Base-by-base conservation (phyloP, 2,113 vertebrate genomes). In the Sciurus niger region DNA sequence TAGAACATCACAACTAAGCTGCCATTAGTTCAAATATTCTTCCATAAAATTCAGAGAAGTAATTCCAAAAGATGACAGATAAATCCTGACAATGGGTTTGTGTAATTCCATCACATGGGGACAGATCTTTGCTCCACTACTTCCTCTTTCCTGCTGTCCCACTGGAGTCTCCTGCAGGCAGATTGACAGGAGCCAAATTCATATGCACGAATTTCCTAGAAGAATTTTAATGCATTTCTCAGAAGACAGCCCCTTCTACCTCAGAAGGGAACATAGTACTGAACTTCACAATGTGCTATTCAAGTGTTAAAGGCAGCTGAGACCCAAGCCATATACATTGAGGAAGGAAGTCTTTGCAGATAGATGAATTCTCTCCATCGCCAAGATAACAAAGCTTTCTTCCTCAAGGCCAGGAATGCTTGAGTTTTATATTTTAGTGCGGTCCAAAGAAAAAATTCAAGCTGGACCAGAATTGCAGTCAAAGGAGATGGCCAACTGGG, bases 11-110 rank as follows among this genome's bases (percentile, higher is more conserved):
- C 16, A 53, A 63, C 17, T 48, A 55, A 80, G 28, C 18, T 91
- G 14, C 87, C 63, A 68, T 89, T 55, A 91, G 65, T 90, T 88
- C 18, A 72, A 89, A 43, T 84, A 70, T 68, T 60, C 46, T 22
- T 83, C 30, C 37, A 63, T 0, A 93, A 82, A 79, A 60, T 83
- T 24, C 2, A 87, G 82, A 84, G 88, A 77, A 90, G 13, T 74
- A 84, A 90, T 78, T 90, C 40, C 20, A 80, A 79, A 87, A 93
- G 51, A 58, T 28, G 16, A 51, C 16, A 74, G 48, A 65, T 55
- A 1, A 25, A 4, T 80, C 32, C 8, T 91, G 20, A 37, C 68
- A 46, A 79, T 2, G 51, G 53, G 8, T 82, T 95, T 46, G 12
- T 46, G 4, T 70, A 28, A 53, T 89, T 80, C 30, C 6, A 77